Percentiles rank a stretch among this genome's conserved stretches.
phyloP scores from a whole-genome alignment of 2,113 vertebrate species.

The Smithornis capensis region DNA sequence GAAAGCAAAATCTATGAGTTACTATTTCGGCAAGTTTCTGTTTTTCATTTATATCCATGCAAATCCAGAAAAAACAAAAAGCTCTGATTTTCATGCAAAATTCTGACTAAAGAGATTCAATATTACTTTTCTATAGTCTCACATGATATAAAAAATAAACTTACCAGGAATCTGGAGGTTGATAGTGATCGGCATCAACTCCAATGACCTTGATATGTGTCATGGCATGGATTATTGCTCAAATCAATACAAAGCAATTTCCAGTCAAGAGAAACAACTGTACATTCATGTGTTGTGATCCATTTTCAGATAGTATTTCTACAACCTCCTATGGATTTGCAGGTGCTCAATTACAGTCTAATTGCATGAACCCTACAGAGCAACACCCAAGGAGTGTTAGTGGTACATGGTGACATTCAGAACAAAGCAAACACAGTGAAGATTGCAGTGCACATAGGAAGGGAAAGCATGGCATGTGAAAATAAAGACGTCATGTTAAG shows the following conservation, averaged over 20 bases:
- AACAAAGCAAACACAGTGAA: neutral
- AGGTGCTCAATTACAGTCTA: neutral
- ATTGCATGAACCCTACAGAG: neutral
- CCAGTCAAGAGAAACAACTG: neutral
- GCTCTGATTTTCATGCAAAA: neutral
- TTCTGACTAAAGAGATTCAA: neutral
- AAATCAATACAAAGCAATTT: slow-evolving; percentile 22
- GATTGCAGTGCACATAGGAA: neutral
- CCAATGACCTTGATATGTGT: neutral
- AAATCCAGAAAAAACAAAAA: neutral
- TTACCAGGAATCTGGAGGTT: neutral
- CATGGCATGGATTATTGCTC: neutral
- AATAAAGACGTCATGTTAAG: neutral
- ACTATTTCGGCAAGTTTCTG: neutral
- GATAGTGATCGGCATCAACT: neutral
- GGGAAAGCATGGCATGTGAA: neutral
- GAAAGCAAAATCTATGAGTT: neutral
- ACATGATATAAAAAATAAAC: neutral
- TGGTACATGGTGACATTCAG: neutral
- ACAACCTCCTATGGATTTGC: slow-evolving; percentile 1
- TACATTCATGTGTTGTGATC: neutral
- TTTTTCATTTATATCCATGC: neutral
- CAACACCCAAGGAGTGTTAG: neutral
- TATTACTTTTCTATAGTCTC: neutral
- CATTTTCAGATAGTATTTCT: neutral